Base-by-base conservation (phyloP, 2,888 invertebrate genomes). In the Pegoplata infirma region DNA sequence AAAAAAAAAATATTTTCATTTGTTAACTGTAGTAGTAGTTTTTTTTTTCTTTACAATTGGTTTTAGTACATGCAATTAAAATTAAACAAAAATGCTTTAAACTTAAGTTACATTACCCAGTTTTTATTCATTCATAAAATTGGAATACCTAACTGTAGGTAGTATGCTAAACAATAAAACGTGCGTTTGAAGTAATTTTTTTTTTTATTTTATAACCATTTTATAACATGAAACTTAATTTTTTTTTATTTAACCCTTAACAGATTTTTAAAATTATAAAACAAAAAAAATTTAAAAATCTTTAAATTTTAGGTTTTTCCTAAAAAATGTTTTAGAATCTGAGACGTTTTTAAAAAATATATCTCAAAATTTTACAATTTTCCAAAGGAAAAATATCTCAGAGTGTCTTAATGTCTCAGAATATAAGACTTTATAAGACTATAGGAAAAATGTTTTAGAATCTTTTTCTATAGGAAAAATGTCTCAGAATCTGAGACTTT, bases 11-110 rank as follows among this genome's bases (percentile, higher is more conserved):
- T 63, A 28, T 23, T 55, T 55, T 47, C 17, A 44, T 36, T 74
- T 36, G 23, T 14, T 36, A 25, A 16, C 28, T 47, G 17, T 16
- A n/a, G n/a, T 47, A 17, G 23, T 51, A 10, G 8, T n/a, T 51
- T 21, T 21, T 51, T 14, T 32, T 63, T 23, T 40, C 44, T 3
- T 69, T 32, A 53, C 56, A 64, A 53, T 59, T 28, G 8, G 36
- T 61, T 36, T 56, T 63, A 51, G 23, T 53, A 49, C 28, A 47
- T 49, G 56, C 76, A 76, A 76, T 76, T 76, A 76, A 76, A 69
- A n/a, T 66, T 55, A 19, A n/a, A 21, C 10, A 21, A 32, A 32
- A 36, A 40, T 21, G 4, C 36, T 40, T 36, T 59, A 8, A 44
- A 36, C 23, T 55, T 10, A 16, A 61, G 28, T 12, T 21, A 44